Evolutionary conservation across 2,113 vertebrate genomes (phyloP), one percentile per base, ranked within the genome.

Genomic region (Gallinago jamesoni): DNA sequence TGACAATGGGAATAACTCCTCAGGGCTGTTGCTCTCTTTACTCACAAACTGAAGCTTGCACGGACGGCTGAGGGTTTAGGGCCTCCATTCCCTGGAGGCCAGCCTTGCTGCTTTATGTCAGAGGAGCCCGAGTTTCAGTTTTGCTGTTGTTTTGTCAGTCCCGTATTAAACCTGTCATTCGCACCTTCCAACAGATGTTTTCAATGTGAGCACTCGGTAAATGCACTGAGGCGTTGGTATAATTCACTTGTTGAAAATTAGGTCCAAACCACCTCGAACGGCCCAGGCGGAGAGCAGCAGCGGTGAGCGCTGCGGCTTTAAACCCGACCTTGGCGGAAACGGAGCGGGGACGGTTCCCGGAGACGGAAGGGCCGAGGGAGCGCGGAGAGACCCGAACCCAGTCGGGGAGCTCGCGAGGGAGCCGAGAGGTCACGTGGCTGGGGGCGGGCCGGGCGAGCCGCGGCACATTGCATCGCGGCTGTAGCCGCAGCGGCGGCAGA

Each of bases 241-340:
- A 97, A 96, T 94, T 95, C 93, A 90, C 79, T 95, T 93, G 62
- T 84, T 84, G 75, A 78, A 94, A 96, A 94, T 63, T 82, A 83
- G 30, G 89, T 90, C 87, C 85, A 94, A 96, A 85, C 79, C 15
- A 55, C 77, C 87, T 72, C 94, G 90, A 39, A 39, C 39, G 39
- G 39, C 39, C 10, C 39, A 13, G 12, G 39, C 10, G 39, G 39
- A 39, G 39, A 10, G 11, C 39, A 12, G 39, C 39, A 39, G 39
- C 39, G 39, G 39, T 39, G 39, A 39, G 39, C 39, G 39, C 39
- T 39, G 39, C 39, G 39, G 11, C 39, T 39, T 39, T 39, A 39
- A 39, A 11, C 39, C 39, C 39, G 39, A 39, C 39, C 39, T 39
- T 5, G 39, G 39, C 39, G 39, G 39, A 39, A 39, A 39, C 39